These are phyloP conservation scores for Pristionchus mayeri DNA, from an alignment of 2,888 invertebrate species.

Conservation along the genomic window DNA sequence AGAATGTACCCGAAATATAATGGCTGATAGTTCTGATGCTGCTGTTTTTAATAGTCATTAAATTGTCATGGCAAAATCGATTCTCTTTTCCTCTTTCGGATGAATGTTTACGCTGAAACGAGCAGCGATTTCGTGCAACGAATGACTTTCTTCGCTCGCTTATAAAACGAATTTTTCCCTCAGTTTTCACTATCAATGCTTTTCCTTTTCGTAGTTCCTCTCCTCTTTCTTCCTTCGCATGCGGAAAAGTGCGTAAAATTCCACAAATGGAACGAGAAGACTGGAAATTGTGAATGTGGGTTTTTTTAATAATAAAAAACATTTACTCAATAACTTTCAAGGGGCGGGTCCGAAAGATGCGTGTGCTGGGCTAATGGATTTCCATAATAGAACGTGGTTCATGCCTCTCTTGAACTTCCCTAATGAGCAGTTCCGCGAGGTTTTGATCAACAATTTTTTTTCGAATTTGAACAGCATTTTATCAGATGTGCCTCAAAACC, in stretches of 20 bases:
- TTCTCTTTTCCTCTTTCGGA: too few species aligned
- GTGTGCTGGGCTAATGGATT: background rate
- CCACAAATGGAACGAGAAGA: background rate
- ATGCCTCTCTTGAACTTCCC: background rate
- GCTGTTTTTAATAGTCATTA: too few species aligned
- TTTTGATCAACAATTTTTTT: background rate
- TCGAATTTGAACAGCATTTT: background rate
- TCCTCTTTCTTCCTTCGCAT: too few species aligned
- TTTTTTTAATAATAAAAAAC: background rate
- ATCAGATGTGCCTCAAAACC: background rate
- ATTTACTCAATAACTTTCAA: background rate
- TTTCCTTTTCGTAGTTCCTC: too few species aligned
- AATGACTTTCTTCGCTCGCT: too few species aligned
- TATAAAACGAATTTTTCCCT: too few species aligned
- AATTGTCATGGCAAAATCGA: too few species aligned
- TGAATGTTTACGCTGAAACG: too few species aligned
- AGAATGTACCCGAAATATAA: too few species aligned
- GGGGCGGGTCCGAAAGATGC: background rate
- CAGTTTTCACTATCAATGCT: too few species aligned
- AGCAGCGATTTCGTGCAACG: too few species aligned
- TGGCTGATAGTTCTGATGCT: too few species aligned
- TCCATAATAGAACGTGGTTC: background rate
- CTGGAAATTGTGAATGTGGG: background rate
- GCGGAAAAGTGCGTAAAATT: background rate
- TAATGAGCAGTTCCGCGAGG: background rate